Conservation (phyloP, 1,140 invertebrate species). For the Eueides isabella region DNA sequence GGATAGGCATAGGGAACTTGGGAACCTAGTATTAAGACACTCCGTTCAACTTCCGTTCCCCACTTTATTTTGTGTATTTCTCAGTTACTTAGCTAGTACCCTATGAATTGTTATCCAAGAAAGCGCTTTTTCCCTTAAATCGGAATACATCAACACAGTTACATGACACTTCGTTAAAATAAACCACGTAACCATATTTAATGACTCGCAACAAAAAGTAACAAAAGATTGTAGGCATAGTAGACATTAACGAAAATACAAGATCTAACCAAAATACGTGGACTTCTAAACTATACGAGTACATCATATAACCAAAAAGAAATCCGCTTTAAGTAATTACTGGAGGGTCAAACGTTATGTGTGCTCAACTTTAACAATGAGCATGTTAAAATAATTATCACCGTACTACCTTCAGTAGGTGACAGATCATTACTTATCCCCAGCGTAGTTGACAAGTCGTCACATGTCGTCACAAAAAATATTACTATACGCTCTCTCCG, state of each 20-base stretch:
- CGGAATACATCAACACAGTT: background rate
- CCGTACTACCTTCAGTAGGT: slow-evolving; percentile 35
- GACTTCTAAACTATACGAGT: background rate
- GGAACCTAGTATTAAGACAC: no score
- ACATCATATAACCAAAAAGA: background rate
- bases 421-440: slow-evolving; percentile 61
- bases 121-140: no score
- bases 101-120: no score
- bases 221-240: background rate
- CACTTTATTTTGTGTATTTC: no score
- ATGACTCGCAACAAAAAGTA: background rate
- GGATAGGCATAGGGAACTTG: no score
- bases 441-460: slow-evolving; percentile 48
- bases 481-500: background rate
- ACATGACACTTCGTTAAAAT: background rate
- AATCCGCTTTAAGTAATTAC: slow-evolving; percentile 11
- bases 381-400: slow-evolving; percentile 21
- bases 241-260: background rate
- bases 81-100: no score
- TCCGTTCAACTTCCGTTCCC: no score
- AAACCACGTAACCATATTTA: background rate
- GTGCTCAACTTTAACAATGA: slow-evolving; percentile 28
- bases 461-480: slow-evolving; percentile 32
- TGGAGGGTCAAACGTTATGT: slow-evolving; percentile 20
- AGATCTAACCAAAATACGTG: background rate